Base-by-base conservation (phyloP, 2,888 invertebrate species). In the Mesorhabditis sp. region DNA sequence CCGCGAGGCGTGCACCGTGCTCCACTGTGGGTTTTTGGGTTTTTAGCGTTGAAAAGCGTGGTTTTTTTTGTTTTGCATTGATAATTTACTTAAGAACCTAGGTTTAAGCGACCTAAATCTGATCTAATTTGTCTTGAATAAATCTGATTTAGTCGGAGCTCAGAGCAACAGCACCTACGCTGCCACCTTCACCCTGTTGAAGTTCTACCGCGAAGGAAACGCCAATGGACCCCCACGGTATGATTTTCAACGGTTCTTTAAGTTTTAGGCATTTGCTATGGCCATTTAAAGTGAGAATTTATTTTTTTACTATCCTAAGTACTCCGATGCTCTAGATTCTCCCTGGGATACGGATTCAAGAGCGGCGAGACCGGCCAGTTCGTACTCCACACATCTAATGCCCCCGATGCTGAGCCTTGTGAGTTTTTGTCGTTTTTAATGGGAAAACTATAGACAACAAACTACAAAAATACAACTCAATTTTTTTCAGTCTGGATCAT, bases 201-300 rank as follows among this genome's bases (percentile, higher is more conserved):
- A 86, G 76, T 86, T 86, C 77, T 86, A 86, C 78, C 81, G 86
- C 62, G 86, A 86, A 74, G 86, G 86, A 66, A 86, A 85, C 67
- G 83, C 86, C 61, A 85, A 85, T 68, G 86, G 86, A 42, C 84
- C 86, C 13, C 86, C 86, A 58, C 74, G 76, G 70, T 72, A 43
- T 43, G 41, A 43, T 58, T 58, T n/a, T n/a, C 58, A 10, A n/a
- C 4, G n/a, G 10, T n/a, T 10, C 13, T 58, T 58, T n/a, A 3
- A n/a, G n/a, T 58, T 58, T 58, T 4, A 13, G 58, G 4, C 58
- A 28, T n/a, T 63, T 63, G 0, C 15, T 28, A 15, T 63, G 4
- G 10, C 63, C 15, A 63, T 15, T 15, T 63, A n/a, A 28, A 63
- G 4, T 15, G n/a, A 13, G 63, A 15, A 4, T 15, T n/a, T 28